phyloP scores from a whole-genome alignment of 2,888 invertebrate species.

The Phalera bucephala region DNA sequence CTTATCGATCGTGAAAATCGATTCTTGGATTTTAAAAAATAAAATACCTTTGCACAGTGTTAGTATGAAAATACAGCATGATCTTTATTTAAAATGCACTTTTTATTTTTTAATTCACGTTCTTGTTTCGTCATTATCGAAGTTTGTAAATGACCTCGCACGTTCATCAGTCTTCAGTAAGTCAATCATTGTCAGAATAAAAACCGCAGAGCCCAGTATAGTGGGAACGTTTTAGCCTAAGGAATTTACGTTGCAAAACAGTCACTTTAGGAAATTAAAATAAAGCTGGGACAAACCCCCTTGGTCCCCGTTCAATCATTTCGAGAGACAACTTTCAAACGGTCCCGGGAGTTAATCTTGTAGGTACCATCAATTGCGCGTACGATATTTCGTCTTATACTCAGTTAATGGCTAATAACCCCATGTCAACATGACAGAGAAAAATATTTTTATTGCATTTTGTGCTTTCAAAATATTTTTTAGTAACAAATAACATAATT shows the following conservation, averaged over 20 bases:
- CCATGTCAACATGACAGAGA: too few species aligned
- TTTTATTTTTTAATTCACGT: slow-evolving; percentile 21
- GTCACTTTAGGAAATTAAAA: slow-evolving; percentile 81
- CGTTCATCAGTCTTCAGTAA: slow-evolving; percentile 34
- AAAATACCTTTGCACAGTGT: slow-evolving; percentile 26
- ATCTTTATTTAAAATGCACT: slow-evolving; percentile 35
- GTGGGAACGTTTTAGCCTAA: slow-evolving; percentile 51
- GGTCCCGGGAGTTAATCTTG: slow-evolving; percentile 65
- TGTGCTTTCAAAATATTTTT: too few species aligned
- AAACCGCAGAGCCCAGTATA: slow-evolving; percentile 50
- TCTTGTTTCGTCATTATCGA: slow-evolving; percentile 11
- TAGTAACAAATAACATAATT: too few species aligned
- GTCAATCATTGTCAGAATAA: slow-evolving; percentile 43
- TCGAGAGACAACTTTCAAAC: slow-evolving; percentile 70
- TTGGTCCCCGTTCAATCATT: slow-evolving; percentile 80
- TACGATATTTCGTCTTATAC: slow-evolving; percentile 40
- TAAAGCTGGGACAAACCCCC: slow-evolving; percentile 70
- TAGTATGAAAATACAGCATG: slow-evolving; percentile 38
- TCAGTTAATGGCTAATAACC: too few species aligned
- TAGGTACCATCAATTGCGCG: slow-evolving; percentile 47
- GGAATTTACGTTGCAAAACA: slow-evolving; percentile 73
- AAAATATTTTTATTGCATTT: too few species aligned
- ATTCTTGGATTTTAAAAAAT: slow-evolving; percentile 49
- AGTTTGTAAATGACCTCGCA: slow-evolving; percentile 22
- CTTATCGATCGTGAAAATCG: slow-evolving; percentile 1